Evolutionary conservation across 2,113 vertebrate genomes (phyloP).

Genomic region (Edolisoma coerulescens): DNA sequence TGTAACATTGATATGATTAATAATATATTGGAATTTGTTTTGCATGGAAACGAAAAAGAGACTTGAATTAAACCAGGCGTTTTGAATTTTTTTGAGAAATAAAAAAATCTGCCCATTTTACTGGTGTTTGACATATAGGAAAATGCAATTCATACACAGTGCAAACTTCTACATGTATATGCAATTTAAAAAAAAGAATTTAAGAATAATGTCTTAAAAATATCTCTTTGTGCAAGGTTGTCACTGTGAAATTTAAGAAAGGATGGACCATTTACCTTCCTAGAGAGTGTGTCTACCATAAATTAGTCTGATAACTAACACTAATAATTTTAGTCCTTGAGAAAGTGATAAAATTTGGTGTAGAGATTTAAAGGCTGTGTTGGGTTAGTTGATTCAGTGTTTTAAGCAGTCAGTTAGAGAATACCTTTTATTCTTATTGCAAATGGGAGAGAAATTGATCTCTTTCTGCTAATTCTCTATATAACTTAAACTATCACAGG

Average conservation of each 20-base stretch:
- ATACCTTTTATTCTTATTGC: not conserved
- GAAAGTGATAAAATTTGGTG: not conserved
- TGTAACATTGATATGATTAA: not conserved
- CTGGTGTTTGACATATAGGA: not conserved
- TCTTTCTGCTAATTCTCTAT: not conserved
- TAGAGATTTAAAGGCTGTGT: not conserved
- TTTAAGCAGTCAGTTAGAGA: not conserved
- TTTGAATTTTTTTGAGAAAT: not conserved
- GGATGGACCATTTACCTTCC: not conserved
- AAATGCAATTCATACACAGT: not conserved
- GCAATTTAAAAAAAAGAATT: not conserved
- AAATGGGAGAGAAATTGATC: not conserved
- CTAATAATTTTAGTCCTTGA: not conserved
- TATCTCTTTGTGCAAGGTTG: not conserved
- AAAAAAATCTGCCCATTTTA: not conserved
- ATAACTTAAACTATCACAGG: not conserved
- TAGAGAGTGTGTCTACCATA: not conserved
- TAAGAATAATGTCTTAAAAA: not conserved
- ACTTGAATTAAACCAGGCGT: not conserved
- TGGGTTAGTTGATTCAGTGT: accelerated
- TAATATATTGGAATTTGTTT: not conserved
- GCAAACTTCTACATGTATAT: not conserved
- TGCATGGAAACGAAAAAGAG: not conserved
- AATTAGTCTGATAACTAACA: not conserved
- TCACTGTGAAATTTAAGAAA: not conserved